Percentiles rank a stretch among this genome's conserved stretches.
phyloP scores from a whole-genome alignment of 2,797 vertebrate genomes.

The Notamacropus eugenii region DNA sequence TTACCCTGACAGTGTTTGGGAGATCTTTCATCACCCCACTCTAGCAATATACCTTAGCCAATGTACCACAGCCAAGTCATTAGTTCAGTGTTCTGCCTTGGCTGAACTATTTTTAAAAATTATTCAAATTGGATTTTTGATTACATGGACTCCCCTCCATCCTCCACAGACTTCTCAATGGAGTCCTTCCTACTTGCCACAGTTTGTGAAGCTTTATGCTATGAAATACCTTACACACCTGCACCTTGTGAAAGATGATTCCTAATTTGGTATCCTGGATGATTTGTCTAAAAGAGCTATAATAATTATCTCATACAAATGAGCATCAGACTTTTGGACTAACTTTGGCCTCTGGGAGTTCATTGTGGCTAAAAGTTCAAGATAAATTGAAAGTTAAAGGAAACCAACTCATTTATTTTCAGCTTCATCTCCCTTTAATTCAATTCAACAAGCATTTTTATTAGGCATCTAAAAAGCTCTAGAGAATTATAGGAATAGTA shows the following conservation, averaged over 20 bases:
- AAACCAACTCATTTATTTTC: neutral
- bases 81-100: neutral
- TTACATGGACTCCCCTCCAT: conserved; percentile 24
- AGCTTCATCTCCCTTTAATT: neutral
- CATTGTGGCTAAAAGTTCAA: conserved; percentile 14
- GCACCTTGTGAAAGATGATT: conserved; percentile 41
- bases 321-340: conserved; percentile 26
- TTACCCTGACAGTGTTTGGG: neutral
- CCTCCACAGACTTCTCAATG: conserved; percentile 22
- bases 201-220: conserved; percentile 14
- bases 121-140: conserved; percentile 74
- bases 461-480: neutral
- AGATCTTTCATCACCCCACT: neutral
- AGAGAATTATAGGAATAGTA: neutral
- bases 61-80: neutral
- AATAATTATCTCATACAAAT: conserved; percentile 63
- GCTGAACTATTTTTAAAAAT: conserved; percentile 63
- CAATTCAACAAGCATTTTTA: neutral
- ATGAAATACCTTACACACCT: conserved; percentile 46
- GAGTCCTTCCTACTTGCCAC: conserved; percentile 27
- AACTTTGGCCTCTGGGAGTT: conserved; percentile 61
- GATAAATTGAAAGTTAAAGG: neutral
- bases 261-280: conserved; percentile 67
- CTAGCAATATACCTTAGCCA: neutral
- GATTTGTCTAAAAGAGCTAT: conserved; percentile 55